These are phyloP conservation scores for Momotus momota DNA, from an alignment of 2,797 vertebrate species.

Conservation along the genomic window DNA sequence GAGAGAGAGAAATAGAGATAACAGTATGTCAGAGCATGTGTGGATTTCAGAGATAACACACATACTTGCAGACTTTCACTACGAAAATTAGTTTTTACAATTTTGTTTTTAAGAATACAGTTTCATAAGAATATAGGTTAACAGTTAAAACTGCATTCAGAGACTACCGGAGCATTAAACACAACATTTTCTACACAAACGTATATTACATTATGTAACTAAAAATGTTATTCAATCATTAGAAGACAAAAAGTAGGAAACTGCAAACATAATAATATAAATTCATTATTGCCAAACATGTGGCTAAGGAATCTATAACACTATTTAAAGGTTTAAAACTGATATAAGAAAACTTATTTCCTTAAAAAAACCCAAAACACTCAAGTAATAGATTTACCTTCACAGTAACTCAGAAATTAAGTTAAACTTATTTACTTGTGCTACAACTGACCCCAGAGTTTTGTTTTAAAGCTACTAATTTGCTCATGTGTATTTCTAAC, in stretches of 20 bases:
- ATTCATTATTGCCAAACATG: background rate
- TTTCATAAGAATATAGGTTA: background rate
- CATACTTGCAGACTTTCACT: conserved; percentile 50
- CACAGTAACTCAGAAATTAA: background rate
- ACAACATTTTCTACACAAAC: background rate
- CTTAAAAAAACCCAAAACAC: background rate
- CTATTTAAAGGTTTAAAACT: background rate
- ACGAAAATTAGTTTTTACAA: background rate
- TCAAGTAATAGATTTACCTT: background rate
- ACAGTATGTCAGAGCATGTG: conserved; percentile 47
- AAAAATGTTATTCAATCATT: background rate
- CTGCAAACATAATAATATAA: background rate
- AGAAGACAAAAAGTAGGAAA: background rate
- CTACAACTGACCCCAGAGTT: background rate
- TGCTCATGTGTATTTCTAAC: background rate
- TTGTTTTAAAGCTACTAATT: background rate
- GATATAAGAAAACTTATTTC: background rate
- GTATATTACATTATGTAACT: background rate
- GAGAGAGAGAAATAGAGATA: conserved; percentile 45
- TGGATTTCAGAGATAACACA: conserved; percentile 57
- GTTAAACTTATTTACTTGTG: background rate
- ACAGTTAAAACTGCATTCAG: conserved; percentile 8
- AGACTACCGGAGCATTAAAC: background rate
- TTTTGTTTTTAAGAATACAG: background rate
- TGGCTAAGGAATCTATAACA: background rate